Evolutionary conservation across 1,140 invertebrate genomes (phyloP), one percentile per base, ranked within the genome.

Genomic region (Pseudomyrmex dendroicus): DNA sequence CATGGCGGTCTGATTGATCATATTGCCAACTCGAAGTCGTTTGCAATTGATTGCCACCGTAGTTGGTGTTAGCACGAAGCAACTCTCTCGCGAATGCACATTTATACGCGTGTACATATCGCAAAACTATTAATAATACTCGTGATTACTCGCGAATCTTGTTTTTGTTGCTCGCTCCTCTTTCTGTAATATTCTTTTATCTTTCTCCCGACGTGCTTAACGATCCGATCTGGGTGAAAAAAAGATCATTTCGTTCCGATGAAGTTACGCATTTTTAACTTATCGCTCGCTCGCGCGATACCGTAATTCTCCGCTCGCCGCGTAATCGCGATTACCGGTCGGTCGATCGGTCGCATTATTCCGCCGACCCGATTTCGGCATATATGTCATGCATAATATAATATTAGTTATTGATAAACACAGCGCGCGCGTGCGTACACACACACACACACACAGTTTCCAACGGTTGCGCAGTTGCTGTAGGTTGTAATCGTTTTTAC

Each of bases 61-160:
- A 68, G 63, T 78, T 78, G 54, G 54, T 59, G 66, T 70, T 72
- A 70, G 64, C n/a, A 15, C 46, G 17, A 82, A 62, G 59, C 12
- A 63, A 15, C 17, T 44, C 68, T 13, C 13, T 35, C 35, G 35
- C 35, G 5, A 35, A 35, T 35, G 35, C 35, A 35, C 5, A 7
- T 35, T 7, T 35, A 7, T 52, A 52, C 3, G 13, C 13, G 3
- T 52, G 1, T 12, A 52, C 63, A 5, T 74, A 74, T 63, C 57
- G 70, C 17, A 25, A 74, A 73, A 63, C 57, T 74, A 46, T 74
- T 64, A 74, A 73, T 82, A 82, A 82, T 73, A 35, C n/a, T n/a
- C 56, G 25, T n/a, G 68, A 82, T 82, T 67, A 56, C 13, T 66
- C 22, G 57, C 17, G 35, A 35, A 5, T 52, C 13, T 64, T 50